Evolutionary conservation across 2,113 vertebrate genomes (phyloP).

Genomic region (Galemys pyrenaicus): DNA sequence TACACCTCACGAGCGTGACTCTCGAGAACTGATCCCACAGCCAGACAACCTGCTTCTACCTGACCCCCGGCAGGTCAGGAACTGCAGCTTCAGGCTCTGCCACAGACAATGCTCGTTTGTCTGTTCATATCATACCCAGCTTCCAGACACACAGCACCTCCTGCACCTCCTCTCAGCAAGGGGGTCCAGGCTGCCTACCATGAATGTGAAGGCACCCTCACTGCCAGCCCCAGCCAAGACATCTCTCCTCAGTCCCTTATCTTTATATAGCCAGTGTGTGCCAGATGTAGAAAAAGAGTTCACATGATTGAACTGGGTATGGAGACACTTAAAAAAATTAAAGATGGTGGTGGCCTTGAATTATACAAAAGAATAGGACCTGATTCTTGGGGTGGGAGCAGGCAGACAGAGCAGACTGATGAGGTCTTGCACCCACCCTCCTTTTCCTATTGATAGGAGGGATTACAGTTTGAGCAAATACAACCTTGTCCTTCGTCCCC

Average conservation of each 20-base stretch:
- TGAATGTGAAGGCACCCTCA: neutral
- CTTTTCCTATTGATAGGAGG: neutral
- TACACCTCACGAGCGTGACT: too few relatives aligned
- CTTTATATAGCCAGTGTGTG: neutral
- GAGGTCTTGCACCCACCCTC: neutral
- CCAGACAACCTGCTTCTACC: neutral
- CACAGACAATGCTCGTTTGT: neutral
- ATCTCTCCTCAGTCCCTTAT: neutral
- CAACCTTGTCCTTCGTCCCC: neutral
- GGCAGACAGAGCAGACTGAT: neutral
- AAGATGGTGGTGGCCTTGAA: neutral
- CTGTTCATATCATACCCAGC: neutral
- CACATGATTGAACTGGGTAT: too few relatives aligned
- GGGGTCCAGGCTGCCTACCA: neutral
- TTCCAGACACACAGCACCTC: neutral
- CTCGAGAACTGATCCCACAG: neutral
- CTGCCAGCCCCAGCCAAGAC: neutral
- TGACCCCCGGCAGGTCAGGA: rapidly evolving
- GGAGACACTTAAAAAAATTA: neutral
- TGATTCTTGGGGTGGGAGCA: neutral
- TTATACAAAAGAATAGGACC: neutral
- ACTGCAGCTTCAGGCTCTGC: neutral
- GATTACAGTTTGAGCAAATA: neutral
- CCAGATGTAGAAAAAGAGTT: too few relatives aligned
- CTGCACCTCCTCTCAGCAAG: neutral